Percentiles rank a stretch among this genome's conserved stretches.
These are phyloP conservation scores for Coptotermes formosanus DNA, from an alignment of 1,140 invertebrate species.

Conservation along the genomic window DNA sequence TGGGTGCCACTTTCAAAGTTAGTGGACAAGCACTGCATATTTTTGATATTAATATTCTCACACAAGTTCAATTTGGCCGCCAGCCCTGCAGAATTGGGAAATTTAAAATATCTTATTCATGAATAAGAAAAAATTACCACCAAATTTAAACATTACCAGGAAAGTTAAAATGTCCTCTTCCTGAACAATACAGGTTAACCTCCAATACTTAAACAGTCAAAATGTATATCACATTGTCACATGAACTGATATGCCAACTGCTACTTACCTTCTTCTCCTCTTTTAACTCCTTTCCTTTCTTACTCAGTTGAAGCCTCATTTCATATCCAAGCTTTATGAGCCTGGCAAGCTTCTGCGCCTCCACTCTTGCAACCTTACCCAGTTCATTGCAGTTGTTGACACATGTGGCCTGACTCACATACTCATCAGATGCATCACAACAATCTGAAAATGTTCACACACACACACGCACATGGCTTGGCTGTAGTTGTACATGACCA, in stretches of 20 bases:
- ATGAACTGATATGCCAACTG: background rate
- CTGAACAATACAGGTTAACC: background rate
- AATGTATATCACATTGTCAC: background rate
- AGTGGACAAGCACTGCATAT: no score
- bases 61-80: no score
- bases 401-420: conserved; percentile 62
- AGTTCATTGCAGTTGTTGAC: conserved; percentile 79
- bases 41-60: no score
- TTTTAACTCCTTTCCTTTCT: conserved; percentile 71
- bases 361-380: conserved; percentile 73
- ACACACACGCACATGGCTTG: no score
- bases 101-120: no score
- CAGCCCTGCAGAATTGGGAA: no score
- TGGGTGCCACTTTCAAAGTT: no score
- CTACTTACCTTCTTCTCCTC: conserved; percentile 57
- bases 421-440: conserved; percentile 96
- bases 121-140: no score
- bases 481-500: no score
- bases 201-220: background rate
- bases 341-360: conserved; percentile 69
- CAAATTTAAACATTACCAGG: no score
- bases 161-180: background rate
- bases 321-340: conserved; percentile 75
- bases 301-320: conserved; percentile 71
- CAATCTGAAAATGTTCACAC: conserved; percentile 66